Evolutionary conservation across 2,888 invertebrate species (phyloP).

Genomic region (Bruchidius siliquastri): DNA sequence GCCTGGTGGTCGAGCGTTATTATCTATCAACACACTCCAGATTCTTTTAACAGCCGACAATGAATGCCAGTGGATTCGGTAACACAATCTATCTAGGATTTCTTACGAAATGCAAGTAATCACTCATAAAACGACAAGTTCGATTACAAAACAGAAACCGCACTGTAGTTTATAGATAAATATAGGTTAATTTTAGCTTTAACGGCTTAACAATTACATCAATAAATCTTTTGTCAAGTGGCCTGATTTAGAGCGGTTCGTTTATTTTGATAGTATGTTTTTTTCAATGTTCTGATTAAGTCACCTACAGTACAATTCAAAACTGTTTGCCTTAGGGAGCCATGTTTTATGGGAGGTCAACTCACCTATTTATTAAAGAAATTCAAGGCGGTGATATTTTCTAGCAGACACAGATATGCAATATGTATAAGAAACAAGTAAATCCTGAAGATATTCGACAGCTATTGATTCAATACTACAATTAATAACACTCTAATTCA

Average conservation of each 20-base stretch:
- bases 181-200: constrained; percentile 5
- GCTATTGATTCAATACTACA: too few relatives aligned
- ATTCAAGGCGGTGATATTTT: neutral
- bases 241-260: neutral
- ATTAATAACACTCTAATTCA: too few relatives aligned
- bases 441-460: too few relatives aligned
- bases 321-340: neutral
- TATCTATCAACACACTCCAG: neutral
- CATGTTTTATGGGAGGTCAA: neutral
- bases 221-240: neutral
- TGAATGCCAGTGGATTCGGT: neutral
- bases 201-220: constrained; percentile 1
- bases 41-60: neutral
- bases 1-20: neutral
- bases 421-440: too few relatives aligned
- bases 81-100: neutral
- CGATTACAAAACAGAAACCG: neutral
- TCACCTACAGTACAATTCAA: neutral
- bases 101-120: neutral
- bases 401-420: too few relatives aligned
- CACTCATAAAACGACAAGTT: neutral
- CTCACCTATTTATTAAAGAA: neutral
- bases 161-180: neutral
- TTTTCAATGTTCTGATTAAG: neutral
- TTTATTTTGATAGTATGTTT: neutral